Base-by-base conservation (phyloP, 1,140 invertebrate genomes). In the Stratiolaelaps scimitus region DNA sequence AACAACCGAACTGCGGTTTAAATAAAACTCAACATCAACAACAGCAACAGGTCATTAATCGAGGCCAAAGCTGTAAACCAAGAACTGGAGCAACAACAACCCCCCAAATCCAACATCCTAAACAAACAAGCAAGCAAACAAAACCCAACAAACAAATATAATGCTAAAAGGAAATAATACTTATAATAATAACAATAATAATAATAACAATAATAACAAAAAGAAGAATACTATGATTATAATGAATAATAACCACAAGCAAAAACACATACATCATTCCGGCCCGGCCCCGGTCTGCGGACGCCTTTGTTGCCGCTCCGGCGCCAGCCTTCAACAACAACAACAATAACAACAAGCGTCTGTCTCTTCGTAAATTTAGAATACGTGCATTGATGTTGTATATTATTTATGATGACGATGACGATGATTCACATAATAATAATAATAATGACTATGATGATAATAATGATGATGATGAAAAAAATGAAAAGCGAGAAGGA, bases 321-420 rank as follows among this genome's bases (percentile, higher is more conserved):
- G 15, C 6, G 53, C 26, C 15, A 10, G 34, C 26, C 53, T 26
- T 20, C 20, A 60, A 60, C 28, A 23, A n/a, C 47, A n/a, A 45
- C 44, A 48, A 48, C 28, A 48, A 48, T 48, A 23, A 23, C 47
- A 23, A 48, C 53, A 60, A 60, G 26, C 53, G 23, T 60, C 53
- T 60, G 53, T 60, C 53, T 60, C 53, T 60, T 60, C 53, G 53
- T 60, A 60, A 60, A 60, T 34, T 29, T 60, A 60, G 53, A 60
- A 60, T 60, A 60, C 53, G 26, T 29, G 53, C 53, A 60, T 60
- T 60, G 53, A 29, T 34, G 53, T 60, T 60, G 53, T 60, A 60
- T 60, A 60, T 60, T 60, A 60, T 60, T 60, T 60, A 60, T 60
- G 53, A 17, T 15, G 47, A 48, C 7, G 19, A 28, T 28, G 7